Base-by-base conservation (phyloP, 2,888 invertebrate genomes). In the Caenorhabditis wallacei region DNA sequence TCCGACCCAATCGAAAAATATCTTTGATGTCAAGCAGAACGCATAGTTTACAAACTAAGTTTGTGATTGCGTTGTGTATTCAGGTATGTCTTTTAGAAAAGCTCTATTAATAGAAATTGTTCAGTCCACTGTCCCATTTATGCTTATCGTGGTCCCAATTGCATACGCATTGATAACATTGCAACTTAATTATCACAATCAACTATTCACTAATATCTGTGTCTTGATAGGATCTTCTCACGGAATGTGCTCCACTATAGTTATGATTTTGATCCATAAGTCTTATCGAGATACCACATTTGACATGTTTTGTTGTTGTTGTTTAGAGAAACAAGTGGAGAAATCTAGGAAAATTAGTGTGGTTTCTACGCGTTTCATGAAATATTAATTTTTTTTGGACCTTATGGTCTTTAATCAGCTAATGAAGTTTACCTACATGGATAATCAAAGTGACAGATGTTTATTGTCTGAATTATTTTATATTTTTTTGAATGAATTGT, bases 251-350 rank as follows among this genome's bases (percentile, higher is more conserved):
- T 24, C 64, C 3, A 64, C 64, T 18, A 64, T 64, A 20, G 48
- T 51, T 10, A 64, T 64, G 64, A 35, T 64, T 20, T 22, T 64
- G 3, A 51, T 64, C n/a, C 64, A 64, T 35, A 35, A 51, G 35
- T 26, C 64, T 1, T 64, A 64, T 18, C 16, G 64, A 18, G 51
- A 64, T 26, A 35, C 64, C 1, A 64, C 64, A 13, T 11, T 26
- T n/a, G 11, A 63, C 10, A 1, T 64, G 0, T 20, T 51, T 1
- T 35, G 11, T 20, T 64, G 51, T 20, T 64, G 48, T 22, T 18
- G 59, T 37, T 3, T 18, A 7, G 18, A 20, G n/a, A 26, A n/a
- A 26, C 26, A n/a, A 8, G 1, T 18, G 5, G 30, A 35, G 18
- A 35, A 35, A 4, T 57, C 57, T 2, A 57, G 20, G 35, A 57